Conservation (phyloP, 2,113 vertebrate species). For the Motacilla alba region DNA sequence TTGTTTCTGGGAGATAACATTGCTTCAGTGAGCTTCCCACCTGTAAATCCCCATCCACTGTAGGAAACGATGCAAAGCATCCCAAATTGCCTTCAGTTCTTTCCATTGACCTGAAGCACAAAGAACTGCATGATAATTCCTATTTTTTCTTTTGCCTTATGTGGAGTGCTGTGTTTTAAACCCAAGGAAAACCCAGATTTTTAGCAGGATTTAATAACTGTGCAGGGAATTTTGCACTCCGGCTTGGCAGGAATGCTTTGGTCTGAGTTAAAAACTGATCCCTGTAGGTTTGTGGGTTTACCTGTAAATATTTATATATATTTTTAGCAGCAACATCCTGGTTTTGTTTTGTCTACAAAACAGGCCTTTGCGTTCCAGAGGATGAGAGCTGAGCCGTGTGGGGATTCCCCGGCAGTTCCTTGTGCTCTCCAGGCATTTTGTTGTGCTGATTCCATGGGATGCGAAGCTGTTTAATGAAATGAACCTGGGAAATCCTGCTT, state of each 20-base stretch:
- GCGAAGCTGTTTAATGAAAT: constrained; percentile 68
- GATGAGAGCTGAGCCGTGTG: neutral
- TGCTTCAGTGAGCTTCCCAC: constrained; percentile 49
- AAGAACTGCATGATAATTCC: constrained; percentile 69
- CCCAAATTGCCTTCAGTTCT: constrained; percentile 84
- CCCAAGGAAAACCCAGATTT: constrained; percentile 47
- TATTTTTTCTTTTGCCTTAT: constrained; percentile 27
- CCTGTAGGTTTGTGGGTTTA: neutral
- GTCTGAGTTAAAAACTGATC: neutral
- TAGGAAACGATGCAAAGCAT: constrained; percentile 75
- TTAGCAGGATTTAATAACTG: constrained; percentile 56
- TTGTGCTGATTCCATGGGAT: constrained; percentile 51
- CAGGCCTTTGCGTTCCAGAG: constrained; percentile 14
- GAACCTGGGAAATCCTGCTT: constrained; percentile 22
- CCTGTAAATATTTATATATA: neutral
- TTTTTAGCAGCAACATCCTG: constrained; percentile 30
- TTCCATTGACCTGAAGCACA: neutral
- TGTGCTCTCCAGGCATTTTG: constrained; percentile 41
- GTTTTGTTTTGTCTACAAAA: constrained; percentile 52
- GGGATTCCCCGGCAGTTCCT: neutral
- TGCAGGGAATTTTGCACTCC: constrained; percentile 10
- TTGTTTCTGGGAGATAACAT: constrained; percentile 58
- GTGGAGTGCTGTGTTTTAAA: constrained; percentile 59
- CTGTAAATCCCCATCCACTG: neutral
- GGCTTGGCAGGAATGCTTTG: constrained; percentile 32